A percentile compares a stretch with the other conserved stretches of the same genome.
These are phyloP conservation scores for Leptonema lineaticorne DNA, from an alignment of 1,140 invertebrate genomes.

Conservation along the genomic window DNA sequence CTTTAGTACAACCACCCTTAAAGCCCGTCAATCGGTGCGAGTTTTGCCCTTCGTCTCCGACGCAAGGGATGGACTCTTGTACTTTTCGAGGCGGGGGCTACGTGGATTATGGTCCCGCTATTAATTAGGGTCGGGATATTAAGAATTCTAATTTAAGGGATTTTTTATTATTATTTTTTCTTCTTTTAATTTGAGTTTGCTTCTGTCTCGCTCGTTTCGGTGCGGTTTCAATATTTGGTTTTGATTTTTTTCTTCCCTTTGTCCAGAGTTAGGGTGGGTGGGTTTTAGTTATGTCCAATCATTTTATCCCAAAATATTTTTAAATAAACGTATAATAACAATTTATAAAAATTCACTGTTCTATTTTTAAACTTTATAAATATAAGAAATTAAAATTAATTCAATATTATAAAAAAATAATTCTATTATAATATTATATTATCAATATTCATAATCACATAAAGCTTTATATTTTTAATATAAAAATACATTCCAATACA, in stretches of 20 bases:
- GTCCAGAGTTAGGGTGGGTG: constrained; percentile 52
- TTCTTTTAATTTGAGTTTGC: constrained; percentile 41
- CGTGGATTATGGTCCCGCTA: constrained; percentile 40
- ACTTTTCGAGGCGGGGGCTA: constrained; percentile 20
- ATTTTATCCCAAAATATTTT: no score
- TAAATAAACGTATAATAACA: no score
- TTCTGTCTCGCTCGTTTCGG: constrained; percentile 47
- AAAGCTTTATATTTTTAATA: no score
- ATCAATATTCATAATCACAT: no score
- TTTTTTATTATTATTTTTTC: constrained; percentile 39
- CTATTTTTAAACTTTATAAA: no score
- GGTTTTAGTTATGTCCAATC: no score
- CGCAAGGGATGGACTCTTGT: constrained; percentile 8
- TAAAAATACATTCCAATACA: no score
- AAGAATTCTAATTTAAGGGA: constrained; percentile 42
- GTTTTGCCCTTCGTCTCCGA: constrained; percentile 1
- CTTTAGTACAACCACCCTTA: no score
- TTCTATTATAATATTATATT: no score
- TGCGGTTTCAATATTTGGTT: constrained; percentile 34
- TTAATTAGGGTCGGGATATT: constrained; percentile 43
- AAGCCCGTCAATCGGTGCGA: neutral
- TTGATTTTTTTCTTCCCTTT: constrained; percentile 47
- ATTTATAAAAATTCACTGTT: no score
- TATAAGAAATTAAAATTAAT: no score
- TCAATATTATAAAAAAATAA: no score